phyloP scores from a whole-genome alignment of 2,113 vertebrate genomes.

The Asarcornis scutulata region DNA sequence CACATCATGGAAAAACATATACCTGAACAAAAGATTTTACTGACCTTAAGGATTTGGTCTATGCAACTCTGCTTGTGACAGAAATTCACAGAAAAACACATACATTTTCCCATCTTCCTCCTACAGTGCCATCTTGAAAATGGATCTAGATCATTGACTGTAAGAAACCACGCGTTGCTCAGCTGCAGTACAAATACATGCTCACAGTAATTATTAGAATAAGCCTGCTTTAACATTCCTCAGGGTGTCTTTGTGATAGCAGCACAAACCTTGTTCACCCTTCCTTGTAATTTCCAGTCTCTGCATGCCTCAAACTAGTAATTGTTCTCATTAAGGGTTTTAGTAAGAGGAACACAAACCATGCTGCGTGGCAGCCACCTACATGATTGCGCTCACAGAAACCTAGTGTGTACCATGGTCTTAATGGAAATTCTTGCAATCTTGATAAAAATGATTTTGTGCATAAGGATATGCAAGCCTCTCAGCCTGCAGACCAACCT shows the following conservation, averaged over 20 bases:
- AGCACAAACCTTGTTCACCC: conserved; percentile 5
- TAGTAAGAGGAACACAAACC: conserved; percentile 8
- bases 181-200: neutral
- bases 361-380: conserved; percentile 19
- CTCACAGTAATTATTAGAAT: neutral
- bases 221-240: neutral
- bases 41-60: neutral
- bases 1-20: neutral
- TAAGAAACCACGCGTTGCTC: neutral
- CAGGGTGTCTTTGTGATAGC: neutral
- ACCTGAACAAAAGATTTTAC: neutral
- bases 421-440: neutral
- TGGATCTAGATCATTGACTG: neutral
- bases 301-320: conserved; percentile 27
- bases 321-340: conserved; percentile 46
- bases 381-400: neutral
- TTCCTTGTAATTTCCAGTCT: conserved; percentile 42
- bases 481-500: neutral
- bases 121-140: neutral
- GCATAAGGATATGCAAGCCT: fast-evolving
- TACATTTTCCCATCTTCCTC: neutral
- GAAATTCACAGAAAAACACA: neutral
- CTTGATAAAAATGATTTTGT: neutral
- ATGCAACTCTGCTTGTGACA: neutral
- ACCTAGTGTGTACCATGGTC: neutral